Evolutionary conservation across 1,140 invertebrate species (phyloP).

Genomic region (Augochlora pura): DNA sequence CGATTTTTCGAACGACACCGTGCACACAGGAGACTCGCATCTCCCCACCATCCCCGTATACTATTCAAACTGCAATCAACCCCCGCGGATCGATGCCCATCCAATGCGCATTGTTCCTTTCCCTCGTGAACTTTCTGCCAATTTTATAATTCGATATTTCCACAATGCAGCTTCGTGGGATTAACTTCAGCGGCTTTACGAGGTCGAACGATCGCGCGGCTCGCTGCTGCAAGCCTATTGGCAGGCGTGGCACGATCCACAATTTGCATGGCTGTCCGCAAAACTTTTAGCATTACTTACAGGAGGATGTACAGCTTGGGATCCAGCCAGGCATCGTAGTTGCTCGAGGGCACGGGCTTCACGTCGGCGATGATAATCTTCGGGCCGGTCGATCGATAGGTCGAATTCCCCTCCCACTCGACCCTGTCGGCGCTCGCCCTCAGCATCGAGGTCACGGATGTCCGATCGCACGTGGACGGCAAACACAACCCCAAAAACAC

Average conservation of each 20-base stretch:
- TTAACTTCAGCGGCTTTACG: too few species aligned
- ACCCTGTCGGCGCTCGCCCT: conserved; percentile 79
- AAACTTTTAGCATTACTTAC: conserved; percentile 79
- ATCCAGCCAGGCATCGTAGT: conserved; percentile 85
- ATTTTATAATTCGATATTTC: too few species aligned
- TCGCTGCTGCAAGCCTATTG: not conserved
- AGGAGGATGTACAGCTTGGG: conserved; percentile 86
- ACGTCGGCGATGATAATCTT: conserved; percentile 82
- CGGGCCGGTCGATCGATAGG: conserved; percentile 69
- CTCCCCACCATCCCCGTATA: too few species aligned
- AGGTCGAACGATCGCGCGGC: too few species aligned
- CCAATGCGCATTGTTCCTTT: too few species aligned
- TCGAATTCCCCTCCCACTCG: conserved; percentile 77
- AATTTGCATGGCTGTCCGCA: not conserved
- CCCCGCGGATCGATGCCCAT: too few species aligned
- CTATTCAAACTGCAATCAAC: too few species aligned
- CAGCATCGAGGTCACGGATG: conserved; percentile 83
- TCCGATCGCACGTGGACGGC: conserved; percentile 84
- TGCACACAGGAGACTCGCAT: too few species aligned
- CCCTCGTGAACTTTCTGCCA: too few species aligned
- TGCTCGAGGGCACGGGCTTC: conserved; percentile 84
- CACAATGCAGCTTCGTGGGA: too few species aligned
- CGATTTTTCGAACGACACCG: not conserved
- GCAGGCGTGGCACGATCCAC: not conserved
- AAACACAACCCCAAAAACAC: conserved; percentile 88